A percentile compares a stretch with the other conserved stretches of the same genome.
Evolutionary conservation across 2,113 vertebrate genomes (phyloP).

Genomic region (Gymnarchus niloticus): DNA sequence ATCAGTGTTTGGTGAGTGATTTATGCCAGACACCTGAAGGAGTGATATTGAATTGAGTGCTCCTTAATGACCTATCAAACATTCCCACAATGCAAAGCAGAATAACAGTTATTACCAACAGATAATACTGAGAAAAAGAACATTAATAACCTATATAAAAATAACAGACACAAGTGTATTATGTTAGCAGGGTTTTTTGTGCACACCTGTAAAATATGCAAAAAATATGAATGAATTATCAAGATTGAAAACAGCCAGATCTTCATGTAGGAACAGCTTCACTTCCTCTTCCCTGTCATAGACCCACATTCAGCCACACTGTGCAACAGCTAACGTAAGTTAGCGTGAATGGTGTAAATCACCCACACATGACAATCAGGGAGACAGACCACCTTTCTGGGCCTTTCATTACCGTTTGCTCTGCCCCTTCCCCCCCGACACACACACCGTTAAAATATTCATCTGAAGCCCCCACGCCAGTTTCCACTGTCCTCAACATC

Average conservation of each 20-base stretch:
- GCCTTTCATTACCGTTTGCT: too few relatives aligned
- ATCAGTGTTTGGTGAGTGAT: neutral
- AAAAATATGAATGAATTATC: neutral
- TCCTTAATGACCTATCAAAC: too few relatives aligned
- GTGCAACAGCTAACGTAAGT: neutral
- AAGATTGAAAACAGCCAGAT: neutral
- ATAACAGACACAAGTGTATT: neutral
- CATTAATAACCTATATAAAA: too few relatives aligned
- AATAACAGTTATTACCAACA: neutral
- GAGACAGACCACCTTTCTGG: neutral
- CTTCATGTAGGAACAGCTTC: neutral
- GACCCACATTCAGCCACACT: neutral
- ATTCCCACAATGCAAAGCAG: neutral
- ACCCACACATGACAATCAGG: neutral
- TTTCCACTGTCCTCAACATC: neutral
- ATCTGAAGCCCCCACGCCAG: neutral
- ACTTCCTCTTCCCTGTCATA: neutral
- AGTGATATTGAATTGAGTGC: too few relatives aligned
- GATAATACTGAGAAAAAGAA: neutral
- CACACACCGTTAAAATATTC: neutral
- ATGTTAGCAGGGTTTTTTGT: neutral
- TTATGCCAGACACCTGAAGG: too few relatives aligned
- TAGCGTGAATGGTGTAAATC: neutral
- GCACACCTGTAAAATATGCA: neutral
- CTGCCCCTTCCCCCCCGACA: too few relatives aligned